Base-by-base conservation (phyloP, 2,113 vertebrate species). In the Labeo rohita region DNA sequence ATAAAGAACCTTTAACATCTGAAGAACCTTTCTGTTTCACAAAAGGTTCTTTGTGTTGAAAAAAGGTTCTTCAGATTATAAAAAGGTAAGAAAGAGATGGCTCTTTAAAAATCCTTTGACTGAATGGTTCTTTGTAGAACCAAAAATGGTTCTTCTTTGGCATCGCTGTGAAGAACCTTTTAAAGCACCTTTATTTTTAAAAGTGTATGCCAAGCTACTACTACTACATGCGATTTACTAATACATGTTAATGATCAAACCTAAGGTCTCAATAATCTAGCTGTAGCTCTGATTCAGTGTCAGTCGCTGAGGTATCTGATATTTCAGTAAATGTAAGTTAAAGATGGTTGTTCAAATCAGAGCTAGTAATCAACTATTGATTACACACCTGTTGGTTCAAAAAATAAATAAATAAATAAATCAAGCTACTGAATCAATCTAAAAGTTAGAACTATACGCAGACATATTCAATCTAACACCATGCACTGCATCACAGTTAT, bases 401-500 rank as follows among this genome's bases (percentile, higher is more conserved):
- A 8, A 72, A 21, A 43, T 72, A n/a, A 1, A 28, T 28, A 28
- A 28, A 28, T 28, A 28, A 28, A 28, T 28, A 28, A 11, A 39
- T 47, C 0, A 65, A 49, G 43, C 43, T 65, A n/a, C n/a, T n/a
- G 11, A 54, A 72, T 61, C 63, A 72, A 50, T 81, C 23, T 47
- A 9, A 80, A 47, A 23, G 45, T 63, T 63, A 73, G 50, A 52
- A 5, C 18, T 15, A 61, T 80, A 6, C 34, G 61, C 34, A 80
- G 34, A 10, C 75, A 79, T 28, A 68, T 85, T 85, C 21, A 36
- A 50, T 74, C 10, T 54, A 68, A 54, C 43, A 43, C 15, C 78
- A 86, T 75, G 85, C 78, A 80, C 43, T 43, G 65, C 49, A 63
- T 78, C 47, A 34, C 28, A 16, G 34, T 34, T 80, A 70, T 66